Evolutionary conservation across 1,140 invertebrate genomes (phyloP).

Genomic region (Batillaria attramentaria): DNA sequence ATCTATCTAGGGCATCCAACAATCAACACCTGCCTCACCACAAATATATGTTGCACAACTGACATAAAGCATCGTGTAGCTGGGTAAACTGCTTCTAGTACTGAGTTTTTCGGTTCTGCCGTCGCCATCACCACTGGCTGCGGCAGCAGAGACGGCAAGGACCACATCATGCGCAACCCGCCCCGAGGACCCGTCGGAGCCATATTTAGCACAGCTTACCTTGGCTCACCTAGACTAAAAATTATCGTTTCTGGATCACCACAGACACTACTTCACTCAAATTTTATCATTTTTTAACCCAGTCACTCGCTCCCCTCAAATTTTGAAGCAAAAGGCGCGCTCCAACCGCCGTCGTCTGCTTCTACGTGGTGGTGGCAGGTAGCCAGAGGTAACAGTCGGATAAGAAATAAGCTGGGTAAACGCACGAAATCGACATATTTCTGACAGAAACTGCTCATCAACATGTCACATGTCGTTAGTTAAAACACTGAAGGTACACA

Average conservation of each 20-base stretch:
- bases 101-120: no score
- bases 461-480: neutral
- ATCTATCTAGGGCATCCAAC: slow-evolving; percentile 8
- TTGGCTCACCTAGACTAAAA: slow-evolving; percentile 32
- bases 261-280: no score
- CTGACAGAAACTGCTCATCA: slow-evolving; percentile 18
- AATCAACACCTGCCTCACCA: slow-evolving; percentile 20
- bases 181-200: slow-evolving; percentile 30
- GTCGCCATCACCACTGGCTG: neutral
- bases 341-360: slow-evolving; percentile 22
- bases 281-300: no score
- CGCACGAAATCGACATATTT: neutral
- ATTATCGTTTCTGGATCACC: neutral
- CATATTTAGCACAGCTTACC: slow-evolving; percentile 37
- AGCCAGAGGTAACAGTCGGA: slow-evolving; percentile 30
- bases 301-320: no score
- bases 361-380: slow-evolving; percentile 35
- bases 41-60: neutral
- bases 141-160: slow-evolving; percentile 1
- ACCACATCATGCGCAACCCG: slow-evolving; percentile 1
- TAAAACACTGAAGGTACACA: neutral
- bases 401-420: slow-evolving; percentile 18
- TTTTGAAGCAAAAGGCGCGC: no score
- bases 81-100: no score
- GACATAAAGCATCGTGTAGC: neutral